phyloP scores from a whole-genome alignment of 2,888 invertebrate species.

The Yponomeuta evonymella region DNA sequence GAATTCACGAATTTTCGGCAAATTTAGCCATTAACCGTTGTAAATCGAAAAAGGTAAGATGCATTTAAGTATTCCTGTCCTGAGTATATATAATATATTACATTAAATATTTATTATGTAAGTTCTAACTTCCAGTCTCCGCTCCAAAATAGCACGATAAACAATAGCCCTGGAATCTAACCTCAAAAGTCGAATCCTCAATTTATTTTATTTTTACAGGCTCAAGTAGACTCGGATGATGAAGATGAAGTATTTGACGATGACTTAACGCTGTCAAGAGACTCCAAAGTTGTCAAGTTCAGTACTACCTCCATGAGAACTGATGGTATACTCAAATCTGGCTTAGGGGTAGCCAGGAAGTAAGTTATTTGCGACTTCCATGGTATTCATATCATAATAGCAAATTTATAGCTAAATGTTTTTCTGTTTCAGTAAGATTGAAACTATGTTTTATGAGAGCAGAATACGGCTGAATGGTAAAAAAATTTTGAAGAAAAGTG shows the following conservation, averaged over 20 bases:
- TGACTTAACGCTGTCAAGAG: constrained; percentile 70
- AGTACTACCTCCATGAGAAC: constrained; percentile 81
- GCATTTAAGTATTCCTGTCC: background rate
- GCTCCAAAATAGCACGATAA: background rate
- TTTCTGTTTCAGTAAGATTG: constrained; percentile 81
- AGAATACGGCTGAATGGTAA: constrained; percentile 87
- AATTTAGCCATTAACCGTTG: background rate
- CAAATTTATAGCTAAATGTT: background rate
- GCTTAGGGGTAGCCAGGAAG: constrained; percentile 83
- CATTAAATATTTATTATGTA: background rate
- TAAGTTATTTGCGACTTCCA: constrained; percentile 44
- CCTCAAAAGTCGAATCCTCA: background rate
- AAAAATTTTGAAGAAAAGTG: constrained; percentile 85
- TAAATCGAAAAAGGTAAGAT: constrained; percentile 6
- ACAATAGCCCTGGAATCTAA: background rate
- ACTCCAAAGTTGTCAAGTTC: constrained; percentile 80
- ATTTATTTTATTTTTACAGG: constrained; percentile 37
- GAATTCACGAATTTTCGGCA: background rate
- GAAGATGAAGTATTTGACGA: constrained; percentile 61
- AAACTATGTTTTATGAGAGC: constrained; percentile 86
- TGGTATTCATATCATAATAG: too few species aligned
- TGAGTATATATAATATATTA: too few species aligned
- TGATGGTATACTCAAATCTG: constrained; percentile 82
- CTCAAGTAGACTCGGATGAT: constrained; percentile 72
- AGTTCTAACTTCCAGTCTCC: background rate